These are phyloP conservation scores for Cephalopholis sonnerati DNA, from an alignment of 2,113 vertebrate species.

Conservation along the genomic window DNA sequence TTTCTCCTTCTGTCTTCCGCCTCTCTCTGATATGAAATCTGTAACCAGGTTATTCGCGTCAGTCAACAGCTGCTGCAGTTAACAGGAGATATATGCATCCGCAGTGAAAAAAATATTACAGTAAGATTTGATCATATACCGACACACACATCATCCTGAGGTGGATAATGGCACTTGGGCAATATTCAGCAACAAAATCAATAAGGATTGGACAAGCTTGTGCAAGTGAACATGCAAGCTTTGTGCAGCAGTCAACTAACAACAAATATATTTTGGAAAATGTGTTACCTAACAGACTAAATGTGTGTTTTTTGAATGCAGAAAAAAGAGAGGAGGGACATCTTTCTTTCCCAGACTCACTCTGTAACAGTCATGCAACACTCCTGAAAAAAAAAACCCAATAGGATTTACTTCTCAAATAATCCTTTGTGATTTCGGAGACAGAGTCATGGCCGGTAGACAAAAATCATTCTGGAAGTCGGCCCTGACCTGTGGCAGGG, in stretches of 20 bases:
- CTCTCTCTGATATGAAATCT: conserved; percentile 71
- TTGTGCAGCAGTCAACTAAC: conserved; percentile 60
- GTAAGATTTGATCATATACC: conserved; percentile 76
- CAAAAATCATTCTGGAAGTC: conserved; percentile 76
- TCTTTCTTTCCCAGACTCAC: background rate
- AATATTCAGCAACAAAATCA: conserved; percentile 81
- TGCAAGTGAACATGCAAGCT: conserved; percentile 21
- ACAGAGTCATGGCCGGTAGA: conserved; percentile 55
- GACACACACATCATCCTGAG: conserved; percentile 46
- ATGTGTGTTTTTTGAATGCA: conserved; percentile 28
- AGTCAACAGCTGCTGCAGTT: conserved; percentile 72
- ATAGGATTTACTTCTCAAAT: conserved; percentile 76
- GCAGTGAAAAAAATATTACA: conserved; percentile 59
- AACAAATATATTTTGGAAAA: conserved; percentile 61
- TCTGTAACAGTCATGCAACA: conserved; percentile 42
- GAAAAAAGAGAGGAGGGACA: background rate
- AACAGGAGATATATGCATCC: conserved; percentile 57
- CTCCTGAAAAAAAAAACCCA: conserved; percentile 39
- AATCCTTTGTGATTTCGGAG: conserved; percentile 62
- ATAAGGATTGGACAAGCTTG: conserved; percentile 76
- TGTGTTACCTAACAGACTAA: conserved; percentile 33
- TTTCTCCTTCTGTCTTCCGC: background rate
- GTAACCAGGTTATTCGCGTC: conserved; percentile 73
- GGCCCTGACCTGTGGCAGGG: conserved; percentile 65
- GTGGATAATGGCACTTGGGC: conserved; percentile 75